Base-by-base conservation (phyloP, 2,888 invertebrate genomes). In the Furcula furcula region DNA sequence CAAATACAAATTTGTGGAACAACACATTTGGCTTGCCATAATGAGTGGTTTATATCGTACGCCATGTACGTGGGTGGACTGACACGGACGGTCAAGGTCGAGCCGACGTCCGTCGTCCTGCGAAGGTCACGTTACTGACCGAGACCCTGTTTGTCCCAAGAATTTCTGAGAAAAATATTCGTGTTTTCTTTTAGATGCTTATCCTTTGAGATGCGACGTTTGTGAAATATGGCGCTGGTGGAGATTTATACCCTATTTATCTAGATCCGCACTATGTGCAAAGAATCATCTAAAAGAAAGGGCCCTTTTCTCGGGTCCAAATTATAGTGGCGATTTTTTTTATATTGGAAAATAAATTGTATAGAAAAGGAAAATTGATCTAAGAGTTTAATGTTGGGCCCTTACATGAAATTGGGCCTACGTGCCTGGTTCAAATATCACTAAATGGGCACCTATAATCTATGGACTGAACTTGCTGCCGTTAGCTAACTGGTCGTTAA, bases 51-150 rank as follows among this genome's bases (percentile, higher is more conserved):
- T 50, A 54, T 57, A 53, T 51, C 44, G 45, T 53, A 48, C 46
- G 48, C 50, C 52, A 48, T 34, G 59, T 52, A 50, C 62, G 68
- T 65, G 62, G 63, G 64, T 43, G 54, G 58, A 56, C 58, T 68
- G 60, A 61, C 55, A 62, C 57, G 42, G 35, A 38, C 44, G 57
- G 53, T 61, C 70, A 71, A 71, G 72, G 70, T 57, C 62, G 55
- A 31, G 12, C 31, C 42, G 45, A 19, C 46, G 57, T 50, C 46
- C 42, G 55, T 42, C 41, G 57, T 48, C 44, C 46, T 52, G 47
- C 46, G 51, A 66, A 68, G 65, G 71, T 66, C 63, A 57, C 42
- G 31, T 12, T 23, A 31, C 33, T 41, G 55, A 51, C 51, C 46
- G 47, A 51, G 36, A 47, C 45, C 35, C 48, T 40, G 41, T 55